phyloP scores from a whole-genome alignment of 2,113 vertebrate species.

The Leuciscus idus region DNA sequence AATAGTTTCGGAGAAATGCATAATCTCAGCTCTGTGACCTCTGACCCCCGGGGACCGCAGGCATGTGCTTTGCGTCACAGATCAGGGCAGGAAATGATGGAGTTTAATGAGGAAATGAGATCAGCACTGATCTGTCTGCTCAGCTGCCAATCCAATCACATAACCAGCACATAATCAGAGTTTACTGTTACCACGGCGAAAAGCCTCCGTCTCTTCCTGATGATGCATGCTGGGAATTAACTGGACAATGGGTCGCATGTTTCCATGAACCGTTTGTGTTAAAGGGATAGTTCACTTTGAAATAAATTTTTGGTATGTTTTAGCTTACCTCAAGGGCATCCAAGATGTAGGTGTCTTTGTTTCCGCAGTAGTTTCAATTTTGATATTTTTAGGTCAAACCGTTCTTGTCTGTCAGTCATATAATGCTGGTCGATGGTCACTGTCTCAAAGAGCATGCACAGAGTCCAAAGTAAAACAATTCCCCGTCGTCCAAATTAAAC shows the following conservation, averaged over 20 bases:
- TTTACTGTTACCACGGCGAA: neutral
- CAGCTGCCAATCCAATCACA: slow-evolving; percentile 21
- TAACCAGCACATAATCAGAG: neutral
- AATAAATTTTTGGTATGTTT: too few relatives aligned
- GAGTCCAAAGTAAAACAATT: too few relatives aligned
- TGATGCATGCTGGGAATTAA: neutral
- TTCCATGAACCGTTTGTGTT: neutral
- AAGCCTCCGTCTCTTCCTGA: neutral
- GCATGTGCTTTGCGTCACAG: slow-evolving; percentile 48
- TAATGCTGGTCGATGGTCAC: too few relatives aligned
- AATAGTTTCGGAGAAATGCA: slow-evolving; percentile 9
- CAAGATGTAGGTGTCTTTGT: too few relatives aligned
- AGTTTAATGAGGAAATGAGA: slow-evolving; percentile 10
- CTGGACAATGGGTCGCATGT: neutral
- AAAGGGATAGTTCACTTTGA: too few relatives aligned
- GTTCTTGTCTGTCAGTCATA: too few relatives aligned
- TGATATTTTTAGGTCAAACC: too few relatives aligned
- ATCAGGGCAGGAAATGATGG: slow-evolving; percentile 30
- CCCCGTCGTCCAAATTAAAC: too few relatives aligned
- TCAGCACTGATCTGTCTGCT: slow-evolving; percentile 9
- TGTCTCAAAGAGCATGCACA: too few relatives aligned
- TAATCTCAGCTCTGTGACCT: slow-evolving; percentile 22
- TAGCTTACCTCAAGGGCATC: too few relatives aligned
- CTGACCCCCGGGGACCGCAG: neutral
- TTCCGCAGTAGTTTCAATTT: too few relatives aligned